These are phyloP conservation scores for Phaethon lepturus DNA, from an alignment of 2,113 vertebrate genomes.

Conservation along the genomic window DNA sequence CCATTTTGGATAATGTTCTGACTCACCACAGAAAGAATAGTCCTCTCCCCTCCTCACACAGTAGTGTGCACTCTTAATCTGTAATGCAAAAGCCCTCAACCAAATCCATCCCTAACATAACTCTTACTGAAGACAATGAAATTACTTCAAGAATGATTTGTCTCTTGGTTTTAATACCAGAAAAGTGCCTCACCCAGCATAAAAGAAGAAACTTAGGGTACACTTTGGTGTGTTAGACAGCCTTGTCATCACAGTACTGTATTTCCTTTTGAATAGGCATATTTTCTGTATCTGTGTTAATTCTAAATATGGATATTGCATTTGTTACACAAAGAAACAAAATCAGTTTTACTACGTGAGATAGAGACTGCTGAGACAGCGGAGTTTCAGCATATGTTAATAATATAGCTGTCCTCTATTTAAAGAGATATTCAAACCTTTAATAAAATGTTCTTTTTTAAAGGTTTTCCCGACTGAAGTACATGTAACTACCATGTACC, in stretches of 20 bases:
- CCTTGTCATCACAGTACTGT: not conserved
- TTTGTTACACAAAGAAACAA: not conserved
- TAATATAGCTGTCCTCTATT: not conserved
- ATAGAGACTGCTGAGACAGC: not conserved
- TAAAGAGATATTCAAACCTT: not conserved
- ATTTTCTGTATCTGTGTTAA: not conserved
- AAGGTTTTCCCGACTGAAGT: not conserved
- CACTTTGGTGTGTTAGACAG: not conserved
- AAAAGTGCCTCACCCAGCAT: not conserved
- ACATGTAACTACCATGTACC: constrained; percentile 38
- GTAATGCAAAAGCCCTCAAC: not conserved
- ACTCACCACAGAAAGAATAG: not conserved
- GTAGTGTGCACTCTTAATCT: not conserved
- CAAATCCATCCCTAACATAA: not conserved
- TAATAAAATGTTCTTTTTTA: not conserved
- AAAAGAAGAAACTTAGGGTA: not conserved
- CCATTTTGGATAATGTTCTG: not conserved
- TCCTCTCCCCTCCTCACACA: not conserved
- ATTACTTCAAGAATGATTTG: not conserved
- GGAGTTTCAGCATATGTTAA: not conserved
- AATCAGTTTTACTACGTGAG: not conserved
- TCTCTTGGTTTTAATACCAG: not conserved
- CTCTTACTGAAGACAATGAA: not conserved
- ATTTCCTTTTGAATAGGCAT: not conserved
- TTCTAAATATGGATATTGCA: not conserved